Percentiles rank a stretch among this genome's conserved stretches.
Conservation (phyloP, 1,140 invertebrate genomes). For the Platyscapa corneri region DNA sequence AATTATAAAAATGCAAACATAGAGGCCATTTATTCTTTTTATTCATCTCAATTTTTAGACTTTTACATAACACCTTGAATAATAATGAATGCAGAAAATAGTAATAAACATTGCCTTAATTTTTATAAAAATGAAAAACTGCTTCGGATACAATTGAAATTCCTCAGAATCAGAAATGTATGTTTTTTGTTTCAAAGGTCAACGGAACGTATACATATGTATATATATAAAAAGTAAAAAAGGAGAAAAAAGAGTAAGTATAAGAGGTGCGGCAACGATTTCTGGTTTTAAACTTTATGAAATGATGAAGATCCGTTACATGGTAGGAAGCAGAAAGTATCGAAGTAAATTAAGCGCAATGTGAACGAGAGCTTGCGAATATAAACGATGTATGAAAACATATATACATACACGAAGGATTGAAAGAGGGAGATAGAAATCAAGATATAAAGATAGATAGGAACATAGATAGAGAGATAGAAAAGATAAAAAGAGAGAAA, state of each 20-base stretch:
- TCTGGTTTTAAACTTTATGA: conserved; percentile 35
- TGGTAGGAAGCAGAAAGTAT: conserved; percentile 24
- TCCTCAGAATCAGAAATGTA: neutral
- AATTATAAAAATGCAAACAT: too few species aligned
- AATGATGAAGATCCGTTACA: conserved; percentile 49
- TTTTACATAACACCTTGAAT: neutral
- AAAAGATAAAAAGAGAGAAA: neutral
- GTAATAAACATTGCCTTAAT: conserved; percentile 23
- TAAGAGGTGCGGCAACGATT: neutral
- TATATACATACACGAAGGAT: neutral
- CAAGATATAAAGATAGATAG: too few species aligned
- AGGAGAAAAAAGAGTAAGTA: neutral
- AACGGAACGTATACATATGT: neutral
- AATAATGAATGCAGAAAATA: neutral
- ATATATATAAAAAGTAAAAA: neutral
- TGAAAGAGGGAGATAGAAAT: too few species aligned
- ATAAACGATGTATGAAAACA: conserved; percentile 27
- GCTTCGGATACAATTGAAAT: conserved; percentile 26
- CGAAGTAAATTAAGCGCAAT: conserved; percentile 28
- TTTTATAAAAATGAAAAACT: conserved; percentile 27
- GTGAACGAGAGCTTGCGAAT: conserved; percentile 37
- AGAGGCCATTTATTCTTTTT: too few species aligned
- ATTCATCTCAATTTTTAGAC: neutral
- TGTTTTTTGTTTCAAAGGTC: neutral
- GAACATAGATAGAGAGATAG: neutral